Base-by-base conservation (phyloP, 2,113 vertebrate genomes). In the Sinocyclocheilus anophthalmus region DNA sequence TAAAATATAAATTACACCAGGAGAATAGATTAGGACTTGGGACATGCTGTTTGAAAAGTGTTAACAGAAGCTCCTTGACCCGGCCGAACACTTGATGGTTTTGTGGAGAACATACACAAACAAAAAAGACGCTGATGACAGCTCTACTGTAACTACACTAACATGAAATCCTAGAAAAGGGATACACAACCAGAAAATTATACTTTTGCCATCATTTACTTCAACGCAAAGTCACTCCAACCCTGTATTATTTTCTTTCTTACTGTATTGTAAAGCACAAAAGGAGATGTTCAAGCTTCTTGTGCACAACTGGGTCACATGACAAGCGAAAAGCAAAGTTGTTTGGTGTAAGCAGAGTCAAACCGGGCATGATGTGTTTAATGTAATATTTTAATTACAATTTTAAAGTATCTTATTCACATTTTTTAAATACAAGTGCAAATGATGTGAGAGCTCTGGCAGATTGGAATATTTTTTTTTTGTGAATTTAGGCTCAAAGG, bases 1-100 rank as follows among this genome's bases (percentile, higher is more conserved):
- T 85, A 67, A 76, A 65, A 76, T 77, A 77, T 65, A 39, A 50
- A 67, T 77, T 77, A 67, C 76, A 37, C 2, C 3, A 33, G 42
- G 73, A 85, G 75, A 78, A 78, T 69, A 53, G 24, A 78, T 85
- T 85, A 85, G 37, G 59, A 6, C 57, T 78, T 3, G 26, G 72
- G 63, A 73, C 20, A 73, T 83, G 67, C 48, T 39, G 57, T 85
- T 69, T 78, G n/a, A 53, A 37, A 85, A 53, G 5, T 22, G 76
- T 57, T 82, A 82, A 53, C 63, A 53, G 18, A 22, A 30, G 42
- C 45, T 82, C 9, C 63, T 82, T 50, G 63, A 82, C 61, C 63
- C 2, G 42, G 16, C 16, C 26, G 13, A 26, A 61, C 12, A 39
- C 16, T 39, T 24, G 77, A 42, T 12, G 11, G 0, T 63, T 65